Conservation (phyloP, 2,888 invertebrate species). For the Chloroclystis v-ata region DNA sequence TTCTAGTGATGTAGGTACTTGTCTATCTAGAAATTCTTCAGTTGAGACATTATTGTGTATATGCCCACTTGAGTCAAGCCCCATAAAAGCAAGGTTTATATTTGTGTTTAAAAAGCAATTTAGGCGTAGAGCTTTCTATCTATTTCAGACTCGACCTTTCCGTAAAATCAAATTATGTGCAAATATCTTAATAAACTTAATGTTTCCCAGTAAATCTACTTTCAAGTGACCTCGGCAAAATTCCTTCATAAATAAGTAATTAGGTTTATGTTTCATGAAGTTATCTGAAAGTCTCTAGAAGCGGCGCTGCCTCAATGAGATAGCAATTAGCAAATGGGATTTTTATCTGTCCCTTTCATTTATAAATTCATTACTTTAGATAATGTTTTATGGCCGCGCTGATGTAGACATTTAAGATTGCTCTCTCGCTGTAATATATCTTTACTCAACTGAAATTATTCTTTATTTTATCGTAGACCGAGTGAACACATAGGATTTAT, state of each 20-base stretch:
- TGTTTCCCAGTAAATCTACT: background rate
- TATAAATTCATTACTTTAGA: slow-evolving; percentile 36
- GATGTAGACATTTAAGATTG: slow-evolving; percentile 5
- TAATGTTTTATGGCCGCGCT: slow-evolving; percentile 24
- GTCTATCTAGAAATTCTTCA: no score
- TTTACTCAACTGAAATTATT: background rate
- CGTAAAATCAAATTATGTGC: no score
- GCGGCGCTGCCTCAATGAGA: slow-evolving; percentile 29
- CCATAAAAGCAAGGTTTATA: no score
- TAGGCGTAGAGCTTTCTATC: no score
- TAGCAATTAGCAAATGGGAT: slow-evolving; percentile 49
- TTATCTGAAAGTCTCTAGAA: slow-evolving; percentile 25
- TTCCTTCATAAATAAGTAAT: slow-evolving; percentile 15
- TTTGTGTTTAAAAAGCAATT: no score
- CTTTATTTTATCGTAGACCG: no score
- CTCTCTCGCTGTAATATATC: slow-evolving; percentile 2
- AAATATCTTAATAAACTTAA: background rate
- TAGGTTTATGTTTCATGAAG: slow-evolving; percentile 20
- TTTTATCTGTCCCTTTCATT: slow-evolving; percentile 42
- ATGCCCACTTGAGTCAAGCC: no score
- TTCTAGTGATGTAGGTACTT: no score
- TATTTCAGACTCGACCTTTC: no score
- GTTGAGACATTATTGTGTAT: no score
- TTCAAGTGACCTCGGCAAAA: background rate
- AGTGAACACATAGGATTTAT: no score